These are phyloP conservation scores for Dicrurus megarhynchus DNA, from an alignment of 2,113 vertebrate species.

Conservation along the genomic window DNA sequence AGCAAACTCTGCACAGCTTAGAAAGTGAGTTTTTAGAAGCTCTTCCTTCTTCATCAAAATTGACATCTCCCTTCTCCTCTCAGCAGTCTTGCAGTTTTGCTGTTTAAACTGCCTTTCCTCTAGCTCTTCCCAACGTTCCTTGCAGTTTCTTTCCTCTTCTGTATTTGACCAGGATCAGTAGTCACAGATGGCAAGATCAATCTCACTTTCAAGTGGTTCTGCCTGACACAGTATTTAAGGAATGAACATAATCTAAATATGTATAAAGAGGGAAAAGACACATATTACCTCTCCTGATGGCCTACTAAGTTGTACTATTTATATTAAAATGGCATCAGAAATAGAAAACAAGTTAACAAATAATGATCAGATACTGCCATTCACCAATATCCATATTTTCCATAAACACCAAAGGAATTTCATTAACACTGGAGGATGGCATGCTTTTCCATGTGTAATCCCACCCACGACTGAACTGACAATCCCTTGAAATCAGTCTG, in stretches of 20 bases:
- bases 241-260: background rate
- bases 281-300: background rate
- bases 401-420: background rate
- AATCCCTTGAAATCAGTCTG: background rate
- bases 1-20: background rate
- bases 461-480: background rate
- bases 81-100: background rate
- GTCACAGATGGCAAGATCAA: background rate
- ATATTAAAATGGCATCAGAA: background rate
- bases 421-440: background rate
- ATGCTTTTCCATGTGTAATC: background rate
- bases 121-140: background rate
- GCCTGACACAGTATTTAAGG: background rate
- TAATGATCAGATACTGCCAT: background rate
- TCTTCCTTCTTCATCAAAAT: background rate
- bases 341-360: background rate
- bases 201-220: background rate
- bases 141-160: background rate
- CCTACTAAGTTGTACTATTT: background rate
- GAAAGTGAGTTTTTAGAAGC: background rate
- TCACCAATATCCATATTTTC: background rate
- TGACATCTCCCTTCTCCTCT: background rate
- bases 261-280: background rate
- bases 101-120: background rate
- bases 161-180: background rate